Conservation (phyloP, 2,888 invertebrate genomes). For the Pimpla rufipes region DNA sequence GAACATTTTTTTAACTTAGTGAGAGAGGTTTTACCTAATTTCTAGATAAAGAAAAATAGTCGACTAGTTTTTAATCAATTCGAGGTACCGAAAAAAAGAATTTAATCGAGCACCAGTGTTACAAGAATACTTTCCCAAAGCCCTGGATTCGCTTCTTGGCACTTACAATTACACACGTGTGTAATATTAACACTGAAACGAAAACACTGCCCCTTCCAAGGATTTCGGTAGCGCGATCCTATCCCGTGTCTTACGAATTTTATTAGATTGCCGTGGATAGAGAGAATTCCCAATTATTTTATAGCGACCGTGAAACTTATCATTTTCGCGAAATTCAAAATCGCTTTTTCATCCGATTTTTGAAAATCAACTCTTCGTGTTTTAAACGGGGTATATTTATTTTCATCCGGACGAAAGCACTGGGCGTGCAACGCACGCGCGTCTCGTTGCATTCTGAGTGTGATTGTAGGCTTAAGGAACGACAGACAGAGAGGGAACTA, state of each 20-base stretch:
- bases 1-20: no score
- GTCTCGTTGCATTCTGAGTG: conserved; percentile 81
- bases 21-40: no score
- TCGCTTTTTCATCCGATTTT: conserved; percentile 20
- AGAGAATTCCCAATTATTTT: conserved; percentile 63
- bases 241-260: conserved; percentile 11
- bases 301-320: conserved; percentile 24
- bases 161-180: conserved; percentile 19
- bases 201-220: conserved; percentile 68
- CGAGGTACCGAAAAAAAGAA: neutral
- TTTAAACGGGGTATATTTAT: conserved; percentile 12
- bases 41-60: no score
- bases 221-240: conserved; percentile 60
- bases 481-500: conserved; percentile 13
- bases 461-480: conserved; percentile 80
- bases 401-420: conserved; percentile 26
- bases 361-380: neutral
- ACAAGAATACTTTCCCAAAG: conserved; percentile 11
- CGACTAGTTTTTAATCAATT: neutral
- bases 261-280: conserved; percentile 58
- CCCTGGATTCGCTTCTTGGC: conserved; percentile 15
- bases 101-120: conserved; percentile 1
- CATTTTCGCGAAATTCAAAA: conserved; percentile 9
- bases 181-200: conserved; percentile 35
- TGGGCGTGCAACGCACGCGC: conserved; percentile 37